Percentiles rank a stretch among this genome's conserved stretches.
These are phyloP conservation scores for Chelonoidis abingdonii DNA, from an alignment of 2,113 vertebrate species.

Conservation along the genomic window DNA sequence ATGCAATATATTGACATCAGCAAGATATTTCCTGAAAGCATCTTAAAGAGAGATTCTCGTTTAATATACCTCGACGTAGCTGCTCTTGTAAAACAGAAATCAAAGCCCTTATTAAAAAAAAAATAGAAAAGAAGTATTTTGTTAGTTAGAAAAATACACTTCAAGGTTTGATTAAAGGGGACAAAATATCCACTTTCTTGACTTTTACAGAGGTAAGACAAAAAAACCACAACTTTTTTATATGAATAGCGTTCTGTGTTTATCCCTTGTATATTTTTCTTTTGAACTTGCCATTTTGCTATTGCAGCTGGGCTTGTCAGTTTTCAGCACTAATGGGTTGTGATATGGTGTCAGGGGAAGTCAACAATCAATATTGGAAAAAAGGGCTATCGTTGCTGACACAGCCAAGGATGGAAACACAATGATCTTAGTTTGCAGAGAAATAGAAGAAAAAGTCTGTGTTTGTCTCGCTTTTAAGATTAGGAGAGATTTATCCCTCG, in stretches of 20 bases:
- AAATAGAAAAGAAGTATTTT: background rate
- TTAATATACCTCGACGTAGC: background rate
- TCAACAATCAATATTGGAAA: constrained; percentile 81
- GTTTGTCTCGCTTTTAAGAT: constrained; percentile 77
- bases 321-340: constrained; percentile 84
- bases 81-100: constrained; percentile 53
- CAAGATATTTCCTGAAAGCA: constrained; percentile 37
- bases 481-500: constrained; percentile 68
- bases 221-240: constrained; percentile 53
- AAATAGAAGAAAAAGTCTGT: constrained; percentile 75
- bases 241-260: constrained; percentile 61
- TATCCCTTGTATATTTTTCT: constrained; percentile 71
- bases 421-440: constrained; percentile 66
- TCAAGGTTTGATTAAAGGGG: constrained; percentile 41
- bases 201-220: constrained; percentile 53
- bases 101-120: background rate
- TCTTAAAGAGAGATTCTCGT: constrained; percentile 21
- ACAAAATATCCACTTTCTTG: constrained; percentile 48
- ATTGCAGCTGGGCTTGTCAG: constrained; percentile 81
- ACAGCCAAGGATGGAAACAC: constrained; percentile 76
- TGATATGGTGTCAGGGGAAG: constrained; percentile 85
- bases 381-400: constrained; percentile 75
- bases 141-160: constrained; percentile 15
- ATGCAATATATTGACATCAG: background rate
- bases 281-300: constrained; percentile 81